phyloP scores from a whole-genome alignment of 2,888 invertebrate species.

The Thymelicus acteon region DNA sequence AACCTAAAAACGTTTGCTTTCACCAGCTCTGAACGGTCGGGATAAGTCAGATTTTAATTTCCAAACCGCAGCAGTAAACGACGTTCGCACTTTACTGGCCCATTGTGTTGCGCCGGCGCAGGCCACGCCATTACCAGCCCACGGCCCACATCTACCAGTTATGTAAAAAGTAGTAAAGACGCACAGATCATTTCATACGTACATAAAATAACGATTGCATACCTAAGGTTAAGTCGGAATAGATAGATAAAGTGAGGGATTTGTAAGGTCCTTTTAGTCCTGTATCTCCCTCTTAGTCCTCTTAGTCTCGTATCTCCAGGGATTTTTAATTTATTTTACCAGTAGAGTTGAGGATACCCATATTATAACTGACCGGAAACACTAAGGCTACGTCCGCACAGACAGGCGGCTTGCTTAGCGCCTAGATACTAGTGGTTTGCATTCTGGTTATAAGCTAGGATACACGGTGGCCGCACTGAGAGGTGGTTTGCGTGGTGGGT shows the following conservation, averaged over 20 bases:
- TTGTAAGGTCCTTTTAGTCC: too few species aligned
- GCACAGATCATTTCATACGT: constrained; percentile 43
- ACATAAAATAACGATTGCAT: constrained; percentile 1
- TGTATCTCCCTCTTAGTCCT: too few species aligned
- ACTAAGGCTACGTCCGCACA: too few species aligned
- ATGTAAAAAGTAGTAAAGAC: constrained; percentile 59
- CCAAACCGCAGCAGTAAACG: constrained; percentile 82
- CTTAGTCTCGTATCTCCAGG: too few species aligned
- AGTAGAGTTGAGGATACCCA: too few species aligned
- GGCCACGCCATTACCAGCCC: constrained; percentile 59
- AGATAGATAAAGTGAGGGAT: background rate
- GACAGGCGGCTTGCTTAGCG: too few species aligned
- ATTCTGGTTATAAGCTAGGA: too few species aligned
- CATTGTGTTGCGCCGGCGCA: constrained; percentile 67
- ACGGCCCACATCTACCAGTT: constrained; percentile 59
- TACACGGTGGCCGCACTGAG: too few species aligned
- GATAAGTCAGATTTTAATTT: constrained; percentile 81
- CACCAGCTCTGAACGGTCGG: constrained; percentile 57
- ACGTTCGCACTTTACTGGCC: constrained; percentile 77
- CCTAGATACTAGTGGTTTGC: too few species aligned
- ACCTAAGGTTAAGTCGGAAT: background rate
- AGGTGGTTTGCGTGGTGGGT: too few species aligned
- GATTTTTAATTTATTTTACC: too few species aligned
- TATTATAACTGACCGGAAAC: too few species aligned
- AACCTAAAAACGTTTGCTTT: constrained; percentile 43